A percentile compares a stretch with the other conserved stretches of the same genome.
Evolutionary conservation across 2,888 invertebrate genomes (phyloP).

Genomic region (Myathropa florea): DNA sequence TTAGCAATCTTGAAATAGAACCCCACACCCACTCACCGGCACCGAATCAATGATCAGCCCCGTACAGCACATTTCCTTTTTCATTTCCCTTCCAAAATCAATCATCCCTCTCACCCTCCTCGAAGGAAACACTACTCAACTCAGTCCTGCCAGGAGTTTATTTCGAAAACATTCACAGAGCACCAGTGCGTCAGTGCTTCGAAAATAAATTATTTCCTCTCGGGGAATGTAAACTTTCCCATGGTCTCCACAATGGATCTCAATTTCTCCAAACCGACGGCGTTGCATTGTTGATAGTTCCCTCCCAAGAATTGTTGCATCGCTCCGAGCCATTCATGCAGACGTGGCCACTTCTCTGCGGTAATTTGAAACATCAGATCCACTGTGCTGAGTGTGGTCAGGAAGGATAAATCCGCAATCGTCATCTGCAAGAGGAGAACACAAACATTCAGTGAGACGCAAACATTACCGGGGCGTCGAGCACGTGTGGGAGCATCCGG

Average conservation of each 20-base stretch:
- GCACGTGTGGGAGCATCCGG: neutral
- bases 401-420: conserved; percentile 81
- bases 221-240: conserved; percentile 77
- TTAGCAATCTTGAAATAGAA: neutral
- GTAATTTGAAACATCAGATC: conserved; percentile 80
- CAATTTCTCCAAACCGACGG: conserved; percentile 75
- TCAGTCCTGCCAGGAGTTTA: neutral
- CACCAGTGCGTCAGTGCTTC: neutral
- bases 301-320: conserved; percentile 75
- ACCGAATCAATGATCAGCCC: neutral
- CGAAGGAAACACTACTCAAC: neutral
- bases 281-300: conserved; percentile 75
- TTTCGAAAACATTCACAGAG: neutral
- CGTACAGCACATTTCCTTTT: neutral
- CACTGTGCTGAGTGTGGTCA: conserved; percentile 80
- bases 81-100: neutral
- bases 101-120: neutral
- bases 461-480: neutral
- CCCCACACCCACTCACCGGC: neutral
- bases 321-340: conserved; percentile 75
- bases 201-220: conserved; percentile 17
- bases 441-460: conserved; percentile 1
- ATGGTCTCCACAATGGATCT: conserved; percentile 73
- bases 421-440: conserved; percentile 75
- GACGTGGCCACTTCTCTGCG: conserved; percentile 77